Conservation (phyloP, 2,797 vertebrate genomes). For the Paedocypris micromegethes region DNA sequence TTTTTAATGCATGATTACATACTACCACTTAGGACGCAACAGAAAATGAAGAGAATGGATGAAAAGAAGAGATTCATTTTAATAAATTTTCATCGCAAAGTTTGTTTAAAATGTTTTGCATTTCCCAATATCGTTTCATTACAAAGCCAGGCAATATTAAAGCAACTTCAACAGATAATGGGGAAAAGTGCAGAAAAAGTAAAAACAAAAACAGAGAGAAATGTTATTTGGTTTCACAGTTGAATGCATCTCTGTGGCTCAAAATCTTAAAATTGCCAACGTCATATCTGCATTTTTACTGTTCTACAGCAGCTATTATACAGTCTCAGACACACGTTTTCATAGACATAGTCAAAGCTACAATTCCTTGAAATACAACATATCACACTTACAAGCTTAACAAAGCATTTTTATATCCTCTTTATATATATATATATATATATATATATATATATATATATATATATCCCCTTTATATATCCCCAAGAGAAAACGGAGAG, state of each 20-base stretch:
- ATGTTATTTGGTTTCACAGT: slow-evolving; percentile 51
- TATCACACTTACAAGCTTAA: slow-evolving; percentile 61
- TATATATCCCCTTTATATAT: slow-evolving; percentile 34
- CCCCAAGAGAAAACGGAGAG: no score
- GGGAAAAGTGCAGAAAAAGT: not conserved
- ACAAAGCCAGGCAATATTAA: no score
- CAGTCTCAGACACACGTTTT: slow-evolving; percentile 12
- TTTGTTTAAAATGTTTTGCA: no score
- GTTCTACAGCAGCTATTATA: slow-evolving; percentile 46
- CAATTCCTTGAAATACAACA: slow-evolving; percentile 43
- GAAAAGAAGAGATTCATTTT: no score
- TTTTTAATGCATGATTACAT: no score
- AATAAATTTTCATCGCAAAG: no score
- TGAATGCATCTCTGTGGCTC: slow-evolving; percentile 24
- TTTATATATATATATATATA: no score
- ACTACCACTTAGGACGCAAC: no score
- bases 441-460: no score
- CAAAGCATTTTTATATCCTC: slow-evolving; percentile 43
- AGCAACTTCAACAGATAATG: no score
- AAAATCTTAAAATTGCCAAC: slow-evolving; percentile 48
- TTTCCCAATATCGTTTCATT: no score
- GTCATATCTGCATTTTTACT: slow-evolving; percentile 64
- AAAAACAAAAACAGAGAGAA: slow-evolving; percentile 45
- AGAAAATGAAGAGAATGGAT: no score
- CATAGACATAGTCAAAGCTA: slow-evolving; percentile 53